Base-by-base conservation (phyloP, 1,140 invertebrate species). In the Orius insidiosus region DNA sequence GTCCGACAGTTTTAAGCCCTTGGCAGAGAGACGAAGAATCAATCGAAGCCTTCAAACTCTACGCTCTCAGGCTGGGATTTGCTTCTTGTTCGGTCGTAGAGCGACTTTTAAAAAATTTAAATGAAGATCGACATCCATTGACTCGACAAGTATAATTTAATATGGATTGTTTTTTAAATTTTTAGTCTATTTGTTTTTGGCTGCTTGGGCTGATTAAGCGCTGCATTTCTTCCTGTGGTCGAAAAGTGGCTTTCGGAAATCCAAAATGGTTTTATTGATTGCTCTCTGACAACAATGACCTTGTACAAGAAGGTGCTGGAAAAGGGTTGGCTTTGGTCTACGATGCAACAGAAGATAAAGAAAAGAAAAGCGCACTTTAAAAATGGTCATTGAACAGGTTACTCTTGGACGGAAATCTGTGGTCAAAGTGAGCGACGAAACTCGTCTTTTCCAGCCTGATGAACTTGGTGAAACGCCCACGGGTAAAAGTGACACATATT, bases 271-370 rank as follows among this genome's bases (percentile, higher is more conserved):
- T 94, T 95, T 56, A 87, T 92, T 69, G 76, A 81, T 57, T 87
- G 49, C 65, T 96, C 4, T 80, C 79, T 2, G 88, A 94, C 61
- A 87, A 80, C 60, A 92, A 83, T 63, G 85, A 84, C 56, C 75
- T 94, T 55, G 80, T 90, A 1, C 89, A 94, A 68, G 88, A 94
- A 61, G 76, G 88, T 1, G 85, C 86, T 7, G 85, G 85, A 1
- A 92, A 93, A 63, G 88, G 86, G 30, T 65, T 96, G 11, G 84
- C 83, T 51, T 62, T 93, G 2, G 79, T 93, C 4, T 93, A 90
- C 59, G 76, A 87, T 49, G 76, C 74, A 44, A 86, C 78, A 4
- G 36, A 41, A 15, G 73, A 76, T 53, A 71, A 77, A 34, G 71
- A 73, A 52, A 71, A 77, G 52, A 79, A 78, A 54, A 68, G 74